Base-by-base conservation (phyloP, 2,888 invertebrate species). In the Scaeva pyrastri region DNA sequence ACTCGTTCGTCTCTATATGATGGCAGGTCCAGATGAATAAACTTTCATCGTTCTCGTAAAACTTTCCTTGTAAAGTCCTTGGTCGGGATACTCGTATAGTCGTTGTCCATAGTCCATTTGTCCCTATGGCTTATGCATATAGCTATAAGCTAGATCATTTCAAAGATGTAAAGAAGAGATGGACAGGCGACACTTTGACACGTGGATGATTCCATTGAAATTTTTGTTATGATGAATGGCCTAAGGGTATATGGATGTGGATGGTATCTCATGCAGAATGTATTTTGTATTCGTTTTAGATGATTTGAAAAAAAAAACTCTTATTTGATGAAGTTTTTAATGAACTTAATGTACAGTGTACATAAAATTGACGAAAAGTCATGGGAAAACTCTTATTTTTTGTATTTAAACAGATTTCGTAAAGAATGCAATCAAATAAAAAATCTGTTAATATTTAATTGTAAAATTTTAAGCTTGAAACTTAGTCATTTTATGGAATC, bases 161-260 rank as follows among this genome's bases (percentile, higher is more conserved):
- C 12, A 55, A 62, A 85, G 85, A 85, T 85, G 80, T 85, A 76
- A 31, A 55, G 72, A 71, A 62, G 81, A 80, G 82, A 86, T 82
- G 86, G 78, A 82, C 82, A 82, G 64, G 86, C 86, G 86, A 86
- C 86, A 86, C 82, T 86, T 86, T 86, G 86, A 86, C 86, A 86
- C 86, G 82, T 82, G 82, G 82, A 74, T 82, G 86, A 86, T 86
- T 86, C 82, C 86, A 86, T 86, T 86, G 82, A 86, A 81, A 78
- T 78, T 56, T 58, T 81, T 55, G 31, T 45, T 50, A 70, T 86
- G 86, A 86, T 86, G 71, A 55, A 86, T 82, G 72, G 26, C 58
- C 52, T 64, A 31, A 41, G 16, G 21, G 39, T 21, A 19, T 12
- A 31, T 31, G 31, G 21, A 19, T 21, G 48, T 23, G 16, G 23